Base-by-base conservation (phyloP, 1,140 invertebrate genomes). In the Armadillidium nasatum region DNA sequence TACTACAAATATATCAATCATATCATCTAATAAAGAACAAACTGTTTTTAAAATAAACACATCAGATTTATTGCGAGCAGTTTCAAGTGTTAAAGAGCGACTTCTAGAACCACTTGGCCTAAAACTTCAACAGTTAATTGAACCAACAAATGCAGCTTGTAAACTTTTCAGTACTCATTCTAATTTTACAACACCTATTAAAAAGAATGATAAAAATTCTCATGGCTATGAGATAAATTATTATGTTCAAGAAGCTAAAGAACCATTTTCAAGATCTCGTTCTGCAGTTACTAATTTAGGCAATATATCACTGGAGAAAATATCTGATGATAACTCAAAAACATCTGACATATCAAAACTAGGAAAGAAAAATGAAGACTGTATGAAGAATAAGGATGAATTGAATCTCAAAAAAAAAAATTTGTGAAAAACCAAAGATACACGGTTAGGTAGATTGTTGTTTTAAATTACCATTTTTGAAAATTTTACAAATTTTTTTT, bases 221-320 rank as follows among this genome's bases (percentile, higher is more conserved):
- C 79, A 80, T 11, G 78, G 78, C 67, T 80, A 78, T 78, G 79
- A 80, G 67, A 78, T 80, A n/a, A 80, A 80, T n/a, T 76, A 80
- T 44, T 73, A 60, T 22, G 45, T 80, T 43, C 76, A 77, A 43
- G 79, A 80, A 54, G 72, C 76, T 2, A 80, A 80, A 68, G 72
- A 75, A 7, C 79, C 79, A 23, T 67, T 78, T 23, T 80, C 79
- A 46, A 73, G 77, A 68, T 69, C 50, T 21, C 77, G 76, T 19
- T 15, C 50, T 4, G 19, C 50, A 4, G 11, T 60, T 15, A 15
- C 50, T 60, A 60, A 60, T 60, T 13, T 60, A 15, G 50, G 50
- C 7, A 13, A 60, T 60, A 7, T 60, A 4, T 4, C 50, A 10
- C 3, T 19, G 11, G 19, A 3, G 19, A 60, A 60, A 60, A 60